Evolutionary conservation across 53 echinoderm and acorn worm genomes (phyloP), one percentile per base, ranked within the genome.

Genomic region (Holothuria leucospilota): DNA sequence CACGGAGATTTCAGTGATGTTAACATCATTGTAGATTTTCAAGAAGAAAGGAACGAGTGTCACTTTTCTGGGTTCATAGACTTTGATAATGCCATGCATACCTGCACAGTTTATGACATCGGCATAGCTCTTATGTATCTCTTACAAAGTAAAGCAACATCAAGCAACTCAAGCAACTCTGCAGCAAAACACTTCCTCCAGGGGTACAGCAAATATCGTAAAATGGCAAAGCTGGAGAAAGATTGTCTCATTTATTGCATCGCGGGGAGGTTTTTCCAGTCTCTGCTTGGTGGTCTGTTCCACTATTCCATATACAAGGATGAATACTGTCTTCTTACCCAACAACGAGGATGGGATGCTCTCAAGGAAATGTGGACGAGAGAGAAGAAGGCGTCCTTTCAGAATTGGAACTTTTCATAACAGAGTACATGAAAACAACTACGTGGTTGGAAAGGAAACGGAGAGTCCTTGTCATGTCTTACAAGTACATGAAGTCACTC

Each of bases 1-100:
- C 94, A 96, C 84, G 81, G 87, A 42, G 96, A 96, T 67, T 96
- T 83, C 70, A 96, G 91, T 62, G 91, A 96, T 27, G 84, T 73
- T 51, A 96, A 96, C 77, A 68, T 94, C 20, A 62, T 94, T 28
- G 92, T 94, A 62, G 39, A 79, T 64, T 8, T 24, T 29, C 40
- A 7, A 40, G 40, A 40, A 4, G n/a, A 8, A 13, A 52, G 53
- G 5, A 51, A 64, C 40, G 26, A 87, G 25, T 79, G 82, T 13
- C 81, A 86, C 29, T 86, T 94, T 68, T 58, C 71, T 11, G 94
- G 94, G 63, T 74, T 94, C 61, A 84, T 96, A 5, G 96, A 96
- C 58, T 96, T 96, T 87, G 87, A 89, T 56, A 91, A 92, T 59
- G 65, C 78, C 23, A 42, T 12, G 20, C 81, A 96, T 87, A 72